phyloP scores from a whole-genome alignment of 2,888 invertebrate species.

The Saturnia japonica region DNA sequence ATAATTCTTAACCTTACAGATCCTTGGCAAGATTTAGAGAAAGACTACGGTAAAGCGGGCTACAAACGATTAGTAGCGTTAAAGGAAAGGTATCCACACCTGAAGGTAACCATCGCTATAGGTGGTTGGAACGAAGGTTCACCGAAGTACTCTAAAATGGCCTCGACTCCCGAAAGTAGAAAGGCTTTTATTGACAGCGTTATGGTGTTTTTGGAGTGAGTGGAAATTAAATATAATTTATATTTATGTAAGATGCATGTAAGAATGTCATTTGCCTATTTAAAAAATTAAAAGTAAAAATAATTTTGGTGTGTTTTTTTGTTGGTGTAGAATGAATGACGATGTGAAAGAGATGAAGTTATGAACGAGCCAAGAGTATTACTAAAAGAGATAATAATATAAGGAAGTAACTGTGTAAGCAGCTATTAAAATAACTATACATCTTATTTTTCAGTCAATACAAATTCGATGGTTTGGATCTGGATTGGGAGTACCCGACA shows the following conservation, averaged over 20 bases:
- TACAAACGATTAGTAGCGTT: slow-evolving; percentile 86
- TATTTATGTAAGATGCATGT: too few species aligned
- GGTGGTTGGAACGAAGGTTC: slow-evolving; percentile 97
- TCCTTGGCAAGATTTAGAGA: slow-evolving; percentile 89
- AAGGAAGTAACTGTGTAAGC: too few species aligned
- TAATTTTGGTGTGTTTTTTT: too few species aligned
- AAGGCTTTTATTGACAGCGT: slow-evolving; percentile 87
- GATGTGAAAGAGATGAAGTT: too few species aligned
- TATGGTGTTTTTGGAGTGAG: slow-evolving; percentile 83
- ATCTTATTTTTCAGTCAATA: slow-evolving; percentile 80
- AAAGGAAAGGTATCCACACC: slow-evolving; percentile 85
- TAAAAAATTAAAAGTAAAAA: too few species aligned
- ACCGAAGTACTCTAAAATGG: slow-evolving; percentile 85
- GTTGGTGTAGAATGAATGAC: too few species aligned
- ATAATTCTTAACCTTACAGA: slow-evolving; percentile 73
- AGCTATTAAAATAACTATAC: neutral
- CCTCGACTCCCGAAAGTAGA: slow-evolving; percentile 83
- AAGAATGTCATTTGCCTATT: too few species aligned
- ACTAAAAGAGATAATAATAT: too few species aligned
- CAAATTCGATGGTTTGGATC: slow-evolving; percentile 88
- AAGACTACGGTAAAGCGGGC: slow-evolving; percentile 87
- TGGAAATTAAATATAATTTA: slow-evolving; percentile 10
- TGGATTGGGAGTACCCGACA: slow-evolving; percentile 94
- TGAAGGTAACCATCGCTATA: slow-evolving; percentile 90
- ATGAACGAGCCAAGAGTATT: too few species aligned